Percentiles rank a stretch among this genome's conserved stretches.
Evolutionary conservation across 2,888 invertebrate species (phyloP).

Genomic region (Amorpha juglandis): DNA sequence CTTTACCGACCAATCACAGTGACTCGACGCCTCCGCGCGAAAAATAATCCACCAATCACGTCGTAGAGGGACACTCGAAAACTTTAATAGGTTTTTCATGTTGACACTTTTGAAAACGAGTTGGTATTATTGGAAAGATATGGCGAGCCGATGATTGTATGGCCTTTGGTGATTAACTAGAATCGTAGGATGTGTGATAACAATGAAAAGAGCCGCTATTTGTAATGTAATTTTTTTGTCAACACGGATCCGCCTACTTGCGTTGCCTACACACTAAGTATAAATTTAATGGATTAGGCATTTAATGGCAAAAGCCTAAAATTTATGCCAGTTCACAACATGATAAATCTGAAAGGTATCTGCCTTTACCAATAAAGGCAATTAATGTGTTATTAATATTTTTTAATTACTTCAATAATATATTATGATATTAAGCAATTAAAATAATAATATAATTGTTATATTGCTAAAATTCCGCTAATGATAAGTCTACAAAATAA

Average conservation of each 20-base stretch:
- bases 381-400: too few relatives aligned
- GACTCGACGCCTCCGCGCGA: conserved; percentile 68
- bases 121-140: conserved; percentile 54
- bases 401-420: too few relatives aligned
- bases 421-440: too few relatives aligned
- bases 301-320: not conserved
- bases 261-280: not conserved
- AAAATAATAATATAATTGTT: too few relatives aligned
- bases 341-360: not conserved
- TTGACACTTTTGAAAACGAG: conserved; percentile 58
- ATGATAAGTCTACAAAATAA: too few relatives aligned
- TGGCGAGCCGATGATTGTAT: conserved; percentile 40
- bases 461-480: too few relatives aligned
- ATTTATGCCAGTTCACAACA: not conserved
- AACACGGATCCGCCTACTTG: conserved; percentile 13
- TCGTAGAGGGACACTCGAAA: conserved; percentile 71
- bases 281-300: not conserved
- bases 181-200: conserved; percentile 37
- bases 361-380: too few relatives aligned
- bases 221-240: conserved; percentile 4
- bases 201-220: conserved; percentile 35
- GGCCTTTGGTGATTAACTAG: conserved; percentile 18
- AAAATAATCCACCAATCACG: conserved; percentile 59
- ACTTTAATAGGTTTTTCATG: conserved; percentile 79
- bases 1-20: conserved; percentile 60